Evolutionary conservation across 2,113 vertebrate genomes (phyloP).

Genomic region (Panurus biarmicus): DNA sequence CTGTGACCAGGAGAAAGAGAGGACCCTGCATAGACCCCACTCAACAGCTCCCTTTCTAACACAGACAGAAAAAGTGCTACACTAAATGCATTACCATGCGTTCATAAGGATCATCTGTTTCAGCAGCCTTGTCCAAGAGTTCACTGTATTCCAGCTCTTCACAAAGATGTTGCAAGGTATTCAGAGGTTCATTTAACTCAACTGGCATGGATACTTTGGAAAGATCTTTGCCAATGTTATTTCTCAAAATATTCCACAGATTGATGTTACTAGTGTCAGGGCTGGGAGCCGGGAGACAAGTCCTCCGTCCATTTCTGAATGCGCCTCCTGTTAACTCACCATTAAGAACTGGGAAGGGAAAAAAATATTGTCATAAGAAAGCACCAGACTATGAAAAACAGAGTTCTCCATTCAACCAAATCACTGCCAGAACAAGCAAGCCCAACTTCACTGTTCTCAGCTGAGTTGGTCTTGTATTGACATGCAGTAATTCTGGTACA

Average conservation of each 20-base stretch:
- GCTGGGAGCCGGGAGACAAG: slow-evolving; percentile 88
- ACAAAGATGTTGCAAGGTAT: slow-evolving; percentile 97
- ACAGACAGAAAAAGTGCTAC: background rate
- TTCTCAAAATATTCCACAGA: slow-evolving; percentile 98
- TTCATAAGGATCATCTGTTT: slow-evolving; percentile 89
- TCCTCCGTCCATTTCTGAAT: slow-evolving; percentile 90
- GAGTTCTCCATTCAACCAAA: background rate
- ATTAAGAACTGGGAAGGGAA: slow-evolving; percentile 81
- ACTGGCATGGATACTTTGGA: slow-evolving; percentile 99
- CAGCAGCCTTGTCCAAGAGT: slow-evolving; percentile 93
- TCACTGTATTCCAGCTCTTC: slow-evolving; percentile 98
- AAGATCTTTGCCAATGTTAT: slow-evolving; percentile 98
- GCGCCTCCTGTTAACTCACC: slow-evolving; percentile 90
- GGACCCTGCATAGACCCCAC: background rate
- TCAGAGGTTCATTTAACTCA: slow-evolving; percentile 96
- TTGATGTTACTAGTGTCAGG: slow-evolving; percentile 97
- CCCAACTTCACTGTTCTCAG: background rate
- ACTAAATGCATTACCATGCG: slow-evolving; percentile 84
- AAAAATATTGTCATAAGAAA: background rate
- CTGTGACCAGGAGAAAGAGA: background rate
- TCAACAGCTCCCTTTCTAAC: background rate
- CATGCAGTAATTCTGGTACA: background rate
- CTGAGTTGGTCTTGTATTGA: background rate
- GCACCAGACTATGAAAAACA: background rate
- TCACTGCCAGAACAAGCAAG: background rate